These are phyloP conservation scores for Azemiops feae DNA, from an alignment of 2,113 vertebrate genomes.

Conservation along the genomic window DNA sequence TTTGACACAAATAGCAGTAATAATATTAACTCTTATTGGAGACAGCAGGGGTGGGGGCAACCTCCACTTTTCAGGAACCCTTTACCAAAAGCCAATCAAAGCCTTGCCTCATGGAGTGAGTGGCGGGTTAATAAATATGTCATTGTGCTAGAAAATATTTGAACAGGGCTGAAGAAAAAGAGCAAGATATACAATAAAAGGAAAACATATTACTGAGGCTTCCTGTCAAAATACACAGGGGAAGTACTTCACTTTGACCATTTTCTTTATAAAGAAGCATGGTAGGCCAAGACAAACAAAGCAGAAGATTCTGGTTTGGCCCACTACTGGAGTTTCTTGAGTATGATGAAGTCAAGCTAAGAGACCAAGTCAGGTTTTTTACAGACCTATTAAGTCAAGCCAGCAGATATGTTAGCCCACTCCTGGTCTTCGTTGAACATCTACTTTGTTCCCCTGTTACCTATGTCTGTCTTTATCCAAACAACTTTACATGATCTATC, in stretches of 20 bases:
- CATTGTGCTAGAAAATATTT: conserved; percentile 78
- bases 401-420: conserved; percentile 22
- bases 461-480: not conserved
- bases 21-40: conserved; percentile 78
- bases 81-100: conserved; percentile 71
- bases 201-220: conserved; percentile 77
- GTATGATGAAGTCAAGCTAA: conserved; percentile 61
- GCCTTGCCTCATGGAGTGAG: conserved; percentile 68
- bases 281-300: conserved; percentile 78
- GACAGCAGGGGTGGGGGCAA: conserved; percentile 57
- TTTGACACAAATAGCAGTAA: conserved; percentile 74
- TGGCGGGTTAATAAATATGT: conserved; percentile 81
- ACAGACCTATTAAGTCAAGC: conserved; percentile 45
- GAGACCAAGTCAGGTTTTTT: conserved; percentile 61
- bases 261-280: conserved; percentile 79
- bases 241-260: conserved; percentile 80
- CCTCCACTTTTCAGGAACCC: conserved; percentile 61
- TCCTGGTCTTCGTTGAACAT: not conserved
- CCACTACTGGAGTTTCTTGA: conserved; percentile 66
- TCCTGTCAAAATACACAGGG: conserved; percentile 84
- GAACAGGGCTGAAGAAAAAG: conserved; percentile 73
- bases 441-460: not conserved
- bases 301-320: conserved; percentile 74
- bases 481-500: not conserved
- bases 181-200: conserved; percentile 77